Evolutionary conservation across 1,140 invertebrate genomes (phyloP), one percentile per base, ranked within the genome.

Genomic region (Spodoptera frugiperda): DNA sequence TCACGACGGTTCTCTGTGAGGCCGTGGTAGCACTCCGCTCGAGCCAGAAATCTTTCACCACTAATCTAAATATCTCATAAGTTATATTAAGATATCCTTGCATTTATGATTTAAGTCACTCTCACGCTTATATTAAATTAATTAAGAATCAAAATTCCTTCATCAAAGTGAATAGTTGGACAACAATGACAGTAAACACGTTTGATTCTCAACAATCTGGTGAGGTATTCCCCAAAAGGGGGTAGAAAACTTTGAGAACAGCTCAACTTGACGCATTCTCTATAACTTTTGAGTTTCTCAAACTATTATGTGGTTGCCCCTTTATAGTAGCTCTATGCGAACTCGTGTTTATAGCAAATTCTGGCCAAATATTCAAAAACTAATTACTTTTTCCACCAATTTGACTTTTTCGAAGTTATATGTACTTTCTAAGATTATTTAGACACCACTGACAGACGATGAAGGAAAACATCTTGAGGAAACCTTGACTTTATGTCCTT

Each of bases 181-280:
- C 73, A 76, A 76, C 75, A 76, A 76, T 39, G 49, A 57, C 63
- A 76, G 44, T 68, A 59, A 61, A 74, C 71, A 59, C 71, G 48
- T 74, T 74, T 74, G 55, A 61, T 74, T 49, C 14, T 10, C 11
- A 74, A 74, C 71, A 74, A 74, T 74, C 39, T 49, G 21, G 9
- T 12, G 39, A 61, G 55, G 55, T 61, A 74, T 74, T 61, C 44
- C 55, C 68, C 68, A 55, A 49, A 49, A 74, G 57, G 33, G 68
- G 39, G 55, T 14, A 75, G 30, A 53, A 53, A 75, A 75, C 59
- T 75, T 75, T 44, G 25, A 54, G 48, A 74, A 63, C 65, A 54
- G 48, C 59, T 65, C 11, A 65, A 65, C 57, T 65, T 73, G 44
- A 73, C 54, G 39, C 55, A 73, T 59, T 25, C 44, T 46, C 71